Conservation (phyloP, 2,888 invertebrate genomes). For the Dasysyrphus tricinctus region DNA sequence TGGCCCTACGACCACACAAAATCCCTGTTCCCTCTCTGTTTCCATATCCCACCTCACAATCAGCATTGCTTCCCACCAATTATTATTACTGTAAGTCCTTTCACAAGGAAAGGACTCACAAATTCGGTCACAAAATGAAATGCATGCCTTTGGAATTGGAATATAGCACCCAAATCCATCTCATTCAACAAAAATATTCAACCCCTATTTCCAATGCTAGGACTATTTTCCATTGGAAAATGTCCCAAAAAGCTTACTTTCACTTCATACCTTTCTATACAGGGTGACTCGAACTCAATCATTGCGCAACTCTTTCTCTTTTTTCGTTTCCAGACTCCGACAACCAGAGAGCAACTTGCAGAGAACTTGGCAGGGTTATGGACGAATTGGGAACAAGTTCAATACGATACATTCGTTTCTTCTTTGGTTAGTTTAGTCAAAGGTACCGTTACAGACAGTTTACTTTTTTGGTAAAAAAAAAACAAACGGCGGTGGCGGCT, state of each 20-base stretch:
- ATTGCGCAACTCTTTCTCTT: constrained; percentile 60
- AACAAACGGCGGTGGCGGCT: constrained; percentile 33
- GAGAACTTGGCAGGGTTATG: constrained; percentile 46
- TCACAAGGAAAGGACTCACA: constrained; percentile 22
- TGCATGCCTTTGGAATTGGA: constrained; percentile 21
- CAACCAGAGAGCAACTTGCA: constrained; percentile 18
- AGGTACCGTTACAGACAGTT: constrained; percentile 70
- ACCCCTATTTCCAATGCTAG: constrained; percentile 30
- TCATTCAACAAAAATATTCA: constrained; percentile 48
- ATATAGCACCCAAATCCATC: neutral
- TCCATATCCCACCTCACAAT: neutral
- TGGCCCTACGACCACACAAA: neutral
- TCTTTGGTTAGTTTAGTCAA: constrained; percentile 66
- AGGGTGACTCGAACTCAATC: constrained; percentile 37
- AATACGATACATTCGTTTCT: constrained; percentile 35
- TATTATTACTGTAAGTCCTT: constrained; percentile 14
- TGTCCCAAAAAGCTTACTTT: constrained; percentile 63
- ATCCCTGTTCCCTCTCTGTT: neutral
- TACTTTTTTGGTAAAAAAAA: constrained; percentile 31
- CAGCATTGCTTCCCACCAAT: neutral
- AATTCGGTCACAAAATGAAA: constrained; percentile 63
- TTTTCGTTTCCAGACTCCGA: neutral
- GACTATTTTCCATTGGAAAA: constrained; percentile 34
- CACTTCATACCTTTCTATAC: constrained; percentile 43
- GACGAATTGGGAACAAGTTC: constrained; percentile 60